These are phyloP conservation scores for Turritopsis rubra DNA, from an alignment of 30 jellyfish, hydroid and myxozoan species.

Conservation along the genomic window DNA sequence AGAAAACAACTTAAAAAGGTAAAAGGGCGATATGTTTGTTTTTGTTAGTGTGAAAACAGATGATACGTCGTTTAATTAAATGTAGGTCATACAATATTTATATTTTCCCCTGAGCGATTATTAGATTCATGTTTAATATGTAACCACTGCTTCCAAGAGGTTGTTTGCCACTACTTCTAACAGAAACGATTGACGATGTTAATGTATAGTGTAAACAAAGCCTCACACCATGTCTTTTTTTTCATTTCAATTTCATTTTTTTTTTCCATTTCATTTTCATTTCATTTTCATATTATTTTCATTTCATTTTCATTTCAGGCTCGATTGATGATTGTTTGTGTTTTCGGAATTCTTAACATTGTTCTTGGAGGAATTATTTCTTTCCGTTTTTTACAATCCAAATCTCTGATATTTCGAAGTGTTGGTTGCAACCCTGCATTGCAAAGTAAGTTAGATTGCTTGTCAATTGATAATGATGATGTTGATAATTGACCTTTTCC, in stretches of 20 bases:
- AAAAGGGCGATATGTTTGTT: neutral
- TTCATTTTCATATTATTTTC: too few species aligned
- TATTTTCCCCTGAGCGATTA: neutral
- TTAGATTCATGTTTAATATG: neutral
- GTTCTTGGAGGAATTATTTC: slow-evolving; percentile 59
- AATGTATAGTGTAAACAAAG: too few species aligned
- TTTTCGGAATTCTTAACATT: slow-evolving; percentile 78
- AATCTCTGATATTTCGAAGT: slow-evolving; percentile 51
- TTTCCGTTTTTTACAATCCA: slow-evolving; percentile 48
- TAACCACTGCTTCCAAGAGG: too few species aligned
- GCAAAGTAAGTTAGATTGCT: slow-evolving; percentile 49
- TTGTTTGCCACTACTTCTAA: too few species aligned
- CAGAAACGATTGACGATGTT: too few species aligned
- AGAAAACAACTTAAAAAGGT: neutral
- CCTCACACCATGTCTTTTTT: too few species aligned
- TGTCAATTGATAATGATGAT: neutral
- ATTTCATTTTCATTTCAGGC: slow-evolving; percentile 38
- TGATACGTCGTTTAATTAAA: neutral
- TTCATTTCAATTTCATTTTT: too few species aligned
- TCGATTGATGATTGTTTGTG: slow-evolving; percentile 61
- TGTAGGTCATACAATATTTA: neutral
- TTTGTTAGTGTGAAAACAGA: neutral
- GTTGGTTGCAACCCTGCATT: slow-evolving; percentile 77
- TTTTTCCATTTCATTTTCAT: too few species aligned
- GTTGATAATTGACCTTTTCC: too few species aligned